These are phyloP conservation scores for Alethe diademata DNA, from an alignment of 2,113 vertebrate species.

Conservation along the genomic window DNA sequence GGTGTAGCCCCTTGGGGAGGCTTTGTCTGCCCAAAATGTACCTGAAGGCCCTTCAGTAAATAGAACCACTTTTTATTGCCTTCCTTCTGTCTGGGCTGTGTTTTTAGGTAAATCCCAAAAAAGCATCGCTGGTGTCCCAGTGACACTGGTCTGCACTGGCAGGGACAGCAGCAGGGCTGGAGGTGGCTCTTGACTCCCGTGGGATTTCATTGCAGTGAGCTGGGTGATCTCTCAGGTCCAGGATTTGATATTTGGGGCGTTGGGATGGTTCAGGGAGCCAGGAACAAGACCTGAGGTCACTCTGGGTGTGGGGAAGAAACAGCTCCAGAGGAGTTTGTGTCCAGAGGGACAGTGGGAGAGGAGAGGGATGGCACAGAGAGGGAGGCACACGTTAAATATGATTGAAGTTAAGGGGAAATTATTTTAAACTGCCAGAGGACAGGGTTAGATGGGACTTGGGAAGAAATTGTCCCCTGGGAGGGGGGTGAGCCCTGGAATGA, in stretches of 20 bases:
- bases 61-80: too few relatives aligned
- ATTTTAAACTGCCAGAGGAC: not conserved
- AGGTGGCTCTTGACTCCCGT: rapidly evolving
- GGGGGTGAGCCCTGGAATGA: not conserved
- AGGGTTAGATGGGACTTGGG: not conserved
- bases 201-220: not conserved
- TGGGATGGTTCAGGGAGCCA: not conserved
- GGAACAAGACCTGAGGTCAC: rapidly evolving
- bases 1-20: too few relatives aligned
- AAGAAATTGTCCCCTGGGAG: not conserved
- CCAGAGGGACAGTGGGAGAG: not conserved
- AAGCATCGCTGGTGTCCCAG: not conserved
- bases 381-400: rapidly evolving
- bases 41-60: not conserved
- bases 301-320: not conserved
- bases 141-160: too few relatives aligned
- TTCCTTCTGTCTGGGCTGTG: not conserved
- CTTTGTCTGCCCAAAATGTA: not conserved
- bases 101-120: rapidly evolving
- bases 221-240: not conserved
- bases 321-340: not conserved
- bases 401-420: rapidly evolving
- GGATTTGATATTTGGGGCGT: not conserved
- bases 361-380: not conserved
- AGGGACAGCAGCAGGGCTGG: not conserved